Conservation (phyloP, 2,888 invertebrate genomes). For the Lepeophtheirus nordmannii region DNA sequence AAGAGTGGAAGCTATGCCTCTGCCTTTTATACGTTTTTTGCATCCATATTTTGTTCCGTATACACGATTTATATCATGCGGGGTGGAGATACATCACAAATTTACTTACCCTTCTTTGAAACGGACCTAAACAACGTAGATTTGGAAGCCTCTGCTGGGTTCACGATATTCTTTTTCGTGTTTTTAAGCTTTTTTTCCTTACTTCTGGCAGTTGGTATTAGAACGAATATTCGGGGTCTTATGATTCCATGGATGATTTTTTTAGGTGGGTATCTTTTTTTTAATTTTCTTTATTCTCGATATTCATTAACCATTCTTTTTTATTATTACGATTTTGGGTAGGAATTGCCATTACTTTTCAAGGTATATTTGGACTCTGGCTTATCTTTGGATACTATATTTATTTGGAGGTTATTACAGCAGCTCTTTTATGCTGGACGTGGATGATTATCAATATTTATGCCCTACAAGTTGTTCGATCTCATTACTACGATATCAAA, state of each 20-base stretch:
- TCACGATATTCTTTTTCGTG: conserved; percentile 6
- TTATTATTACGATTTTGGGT: too few species aligned
- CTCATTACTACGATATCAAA: conserved; percentile 64
- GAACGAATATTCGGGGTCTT: conserved; percentile 6
- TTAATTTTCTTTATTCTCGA: background rate
- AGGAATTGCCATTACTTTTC: conserved; percentile 49
- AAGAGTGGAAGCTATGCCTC: conserved; percentile 60
- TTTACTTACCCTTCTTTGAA: conserved; percentile 76
- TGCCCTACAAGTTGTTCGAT: conserved; percentile 68
- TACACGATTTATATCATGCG: conserved; percentile 56
- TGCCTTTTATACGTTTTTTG: conserved; percentile 49
- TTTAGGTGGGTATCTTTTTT: background rate
- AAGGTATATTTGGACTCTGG: conserved; percentile 65
- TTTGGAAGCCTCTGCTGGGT: conserved; percentile 13
- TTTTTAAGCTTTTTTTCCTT: background rate
- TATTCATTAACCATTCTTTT: background rate
- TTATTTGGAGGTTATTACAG: conserved; percentile 48
- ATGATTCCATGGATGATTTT: conserved; percentile 13
- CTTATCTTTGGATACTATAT: conserved; percentile 74
- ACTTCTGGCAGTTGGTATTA: background rate
- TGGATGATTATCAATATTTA: conserved; percentile 77
- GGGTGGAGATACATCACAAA: conserved; percentile 74
- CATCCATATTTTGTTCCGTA: conserved; percentile 43
- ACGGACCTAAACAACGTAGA: conserved; percentile 46
- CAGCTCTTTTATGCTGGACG: conserved; percentile 55